Base-by-base conservation (phyloP, 2,113 vertebrate genomes). In the Rana temporaria region DNA sequence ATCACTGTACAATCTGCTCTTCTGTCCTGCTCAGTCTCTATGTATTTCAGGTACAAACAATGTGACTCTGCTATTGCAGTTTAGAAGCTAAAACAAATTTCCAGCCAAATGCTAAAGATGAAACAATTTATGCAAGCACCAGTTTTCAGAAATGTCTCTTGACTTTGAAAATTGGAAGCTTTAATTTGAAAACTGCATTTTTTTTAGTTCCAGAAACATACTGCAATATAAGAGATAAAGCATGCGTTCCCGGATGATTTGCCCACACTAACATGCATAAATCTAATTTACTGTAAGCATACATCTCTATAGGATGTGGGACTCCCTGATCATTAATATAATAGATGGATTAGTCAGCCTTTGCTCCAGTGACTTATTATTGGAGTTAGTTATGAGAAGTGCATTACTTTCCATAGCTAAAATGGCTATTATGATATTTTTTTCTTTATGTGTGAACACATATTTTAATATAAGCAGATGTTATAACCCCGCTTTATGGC, bases 251-350 rank as follows among this genome's bases (percentile, higher is more conserved):
- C 71, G 30, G 57, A 38, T 59, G 53, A 74, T 60, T 26, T 60
- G 55, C 56, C 56, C 55, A 53, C 42, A 30, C 60, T 78, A 53
- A 62, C 42, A 78, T 65, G 42, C 17, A 78, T 66, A 65, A 67
- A 78, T 66, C 30, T 78, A 34, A 78, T 67, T 78, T 78, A 71
- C 69, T 71, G 69, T 71, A 67, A 67, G 30, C 16, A 26, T 55
- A 66, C 26, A 78, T 67, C 63, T 55, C 52, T 52, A 67, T 64
- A 55, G 52, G 63, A 55, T 17, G 60, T 38, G 42, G 59, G 59
- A 78, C 38, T 65, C 60, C 57, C 76, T 30, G 16, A 42, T 53
- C 76, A 78, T 67, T 78, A 67, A 48, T 78, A 20, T 30, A 55
- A 30, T 6, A 30, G 63, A 4, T 55, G 76, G 63, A 78, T 30